Evolutionary conservation across 2,113 vertebrate genomes (phyloP), one percentile per base, ranked within the genome.

Genomic region (Manacus vitellinus): DNA sequence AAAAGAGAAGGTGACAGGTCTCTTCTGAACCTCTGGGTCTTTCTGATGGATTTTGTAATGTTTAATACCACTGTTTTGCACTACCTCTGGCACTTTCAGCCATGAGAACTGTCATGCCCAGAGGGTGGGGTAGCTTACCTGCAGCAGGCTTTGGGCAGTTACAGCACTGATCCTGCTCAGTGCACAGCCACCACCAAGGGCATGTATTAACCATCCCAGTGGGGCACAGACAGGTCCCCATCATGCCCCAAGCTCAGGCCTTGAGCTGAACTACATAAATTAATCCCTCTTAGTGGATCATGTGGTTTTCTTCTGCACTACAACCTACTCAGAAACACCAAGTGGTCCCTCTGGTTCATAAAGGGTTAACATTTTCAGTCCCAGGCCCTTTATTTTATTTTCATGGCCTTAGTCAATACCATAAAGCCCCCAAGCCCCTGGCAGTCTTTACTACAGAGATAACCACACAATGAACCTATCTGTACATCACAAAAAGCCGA

Each of bases 61-160:
- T 51, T 74, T 44, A 28, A 15, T 43, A 17, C 25, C 14, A 18
- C 27, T 59, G 30, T 24, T 21, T 88, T 14, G 58, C 28, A 10
- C 44, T 63, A 51, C 8, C 14, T n/a, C 25, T 5, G 4, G 18
- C 0, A 0, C 81, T 59, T 80, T 72, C 22, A 21, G 52, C 20
- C 0, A 1, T 0, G 5, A 54, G 54, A 68, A 46, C 9, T 2
- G 10, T 17, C 1, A 0, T 59, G 54, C 25, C 39, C 0, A 0
- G 47, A 30, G 0, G 0, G 11, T 24, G 31, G n/a, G 20, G 21
- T 59, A 80, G 28, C 5, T 0, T 22, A 24, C 44, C 49, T 73
- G 68, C 63, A 68, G 43, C 9, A 49, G 27, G 16, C 7, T 47
- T 30, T 52, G 37, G 37, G 8, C 44, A 31, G 24, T 85, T 28